phyloP scores from a whole-genome alignment of 2,888 invertebrate genomes.

The Phytoseiulus persimilis region DNA sequence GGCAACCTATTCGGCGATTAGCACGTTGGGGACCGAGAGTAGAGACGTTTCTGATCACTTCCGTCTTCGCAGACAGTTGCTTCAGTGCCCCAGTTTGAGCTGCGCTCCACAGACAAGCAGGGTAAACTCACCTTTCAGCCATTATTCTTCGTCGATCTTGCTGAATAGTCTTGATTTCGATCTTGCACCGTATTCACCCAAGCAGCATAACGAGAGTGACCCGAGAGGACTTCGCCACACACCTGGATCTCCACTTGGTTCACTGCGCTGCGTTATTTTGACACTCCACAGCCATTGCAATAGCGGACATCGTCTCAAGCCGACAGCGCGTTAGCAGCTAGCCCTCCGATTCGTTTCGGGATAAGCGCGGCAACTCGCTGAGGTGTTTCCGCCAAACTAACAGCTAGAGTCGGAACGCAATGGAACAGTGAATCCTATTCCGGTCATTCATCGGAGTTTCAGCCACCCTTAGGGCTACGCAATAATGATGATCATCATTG shows the following conservation, averaged over 20 bases:
- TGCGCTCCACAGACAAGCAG: neutral
- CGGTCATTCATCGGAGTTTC: too few species aligned
- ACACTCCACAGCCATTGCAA: slow-evolving; percentile 10
- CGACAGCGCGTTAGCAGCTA: neutral
- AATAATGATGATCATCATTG: too few species aligned
- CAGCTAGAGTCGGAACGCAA: too few species aligned
- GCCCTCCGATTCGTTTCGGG: neutral
- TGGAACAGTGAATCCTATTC: too few species aligned
- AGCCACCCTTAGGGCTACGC: too few species aligned
- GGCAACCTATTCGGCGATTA: neutral
- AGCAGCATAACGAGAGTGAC: neutral
- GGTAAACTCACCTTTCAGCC: neutral
- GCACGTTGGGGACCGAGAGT: neutral
- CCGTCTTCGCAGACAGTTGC: neutral
- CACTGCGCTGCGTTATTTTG: slow-evolving; percentile 33
- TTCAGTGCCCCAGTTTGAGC: neutral
- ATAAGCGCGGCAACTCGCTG: neutral
- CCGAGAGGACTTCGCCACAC: neutral
- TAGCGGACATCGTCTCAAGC: neutral
- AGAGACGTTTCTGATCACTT: neutral
- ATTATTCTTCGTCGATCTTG: neutral
- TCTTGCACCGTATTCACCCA: neutral
- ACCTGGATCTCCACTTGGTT: neutral
- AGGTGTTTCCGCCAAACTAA: too few species aligned
- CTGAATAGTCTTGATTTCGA: neutral